Conservation (phyloP, 2,797 vertebrate genomes). For the Poeciliopsis gracilis region DNA sequence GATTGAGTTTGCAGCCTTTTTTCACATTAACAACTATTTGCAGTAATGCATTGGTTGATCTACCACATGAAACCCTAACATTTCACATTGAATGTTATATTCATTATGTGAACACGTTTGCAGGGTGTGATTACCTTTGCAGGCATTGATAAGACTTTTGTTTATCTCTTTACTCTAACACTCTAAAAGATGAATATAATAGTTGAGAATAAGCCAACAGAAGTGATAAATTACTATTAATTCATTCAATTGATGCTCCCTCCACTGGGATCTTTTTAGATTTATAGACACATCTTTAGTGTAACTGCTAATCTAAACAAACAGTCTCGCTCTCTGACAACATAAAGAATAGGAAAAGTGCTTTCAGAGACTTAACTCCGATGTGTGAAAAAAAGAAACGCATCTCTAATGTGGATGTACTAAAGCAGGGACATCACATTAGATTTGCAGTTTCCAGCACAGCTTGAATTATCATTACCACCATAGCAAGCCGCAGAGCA, state of each 20-base stretch:
- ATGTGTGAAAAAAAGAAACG: conserved; percentile 8
- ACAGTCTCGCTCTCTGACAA: conserved; percentile 26
- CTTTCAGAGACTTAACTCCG: conserved; percentile 21
- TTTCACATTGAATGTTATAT: not conserved
- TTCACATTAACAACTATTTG: not conserved
- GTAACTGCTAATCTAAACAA: conserved; percentile 67
- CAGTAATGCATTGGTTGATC: not conserved
- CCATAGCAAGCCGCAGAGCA: conserved; percentile 30
- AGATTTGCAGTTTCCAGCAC: conserved; percentile 31
- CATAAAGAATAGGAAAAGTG: conserved; percentile 37
- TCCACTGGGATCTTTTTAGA: conserved; percentile 64
- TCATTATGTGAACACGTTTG: not conserved
- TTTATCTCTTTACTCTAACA: conserved; percentile 57
- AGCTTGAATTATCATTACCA: conserved; percentile 33
- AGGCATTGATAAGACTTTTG: conserved; percentile 44
- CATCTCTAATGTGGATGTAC: conserved; percentile 16
- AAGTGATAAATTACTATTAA: conserved; percentile 71
- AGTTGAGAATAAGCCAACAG: conserved; percentile 53
- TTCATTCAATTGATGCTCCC: conserved; percentile 64
- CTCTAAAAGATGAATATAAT: conserved; percentile 69
- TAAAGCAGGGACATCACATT: conserved; percentile 30
- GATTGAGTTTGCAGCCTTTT: not conserved
- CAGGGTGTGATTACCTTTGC: not conserved
- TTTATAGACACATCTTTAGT: conserved; percentile 62
- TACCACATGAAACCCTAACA: not conserved